Evolutionary conservation across 2,113 vertebrate genomes (phyloP), one percentile per base, ranked within the genome.

Genomic region (Hystrix brachyura): DNA sequence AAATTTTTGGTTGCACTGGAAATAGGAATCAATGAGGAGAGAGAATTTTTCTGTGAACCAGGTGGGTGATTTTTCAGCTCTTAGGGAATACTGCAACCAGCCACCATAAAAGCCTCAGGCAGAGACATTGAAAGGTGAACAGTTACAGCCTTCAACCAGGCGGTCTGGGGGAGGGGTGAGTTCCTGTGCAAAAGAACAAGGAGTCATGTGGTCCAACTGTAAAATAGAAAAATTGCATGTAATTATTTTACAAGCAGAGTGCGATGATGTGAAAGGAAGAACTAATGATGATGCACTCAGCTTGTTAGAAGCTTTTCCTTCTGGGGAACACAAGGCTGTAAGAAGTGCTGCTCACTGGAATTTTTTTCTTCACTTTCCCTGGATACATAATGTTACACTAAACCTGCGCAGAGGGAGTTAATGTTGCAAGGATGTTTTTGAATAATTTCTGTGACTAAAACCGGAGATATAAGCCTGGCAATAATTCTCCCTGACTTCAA

Each of bases 161-260:
- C 96, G 83, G 92, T 64, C 85, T 96, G 98, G 98, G 96, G 97
- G 97, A 98, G 93, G 98, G 98, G 95, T 89, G 90, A 87, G 94
- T n/a, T 59, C 80, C 98, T 90, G 96, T 85, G 98, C 97, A 92
- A 97, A 98, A 98, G 98, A 98, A 97, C 95, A 98, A 93, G 97
- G 98, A 98, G 98, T 98, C 98, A 98, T 98, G 98, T 98, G 98
- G 98, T 96, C 98, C 98, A 98, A 98, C 98, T 98, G 97, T 96
- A 99, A 99, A 98, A 98, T 98, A 98, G 98, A 98, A 98, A 99
- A 99, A 99, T 98, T 98, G 98, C 98, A 98, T 98, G 98, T 98
- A 98, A 99, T 99, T 99, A 99, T 99, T 98, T 98, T 96, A 96
- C 97, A 98, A 97, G 98, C 98, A 97, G 97, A 98, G 97, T 87